phyloP scores from a whole-genome alignment of 2,888 invertebrate genomes.

The Tetragonula carbonaria region DNA sequence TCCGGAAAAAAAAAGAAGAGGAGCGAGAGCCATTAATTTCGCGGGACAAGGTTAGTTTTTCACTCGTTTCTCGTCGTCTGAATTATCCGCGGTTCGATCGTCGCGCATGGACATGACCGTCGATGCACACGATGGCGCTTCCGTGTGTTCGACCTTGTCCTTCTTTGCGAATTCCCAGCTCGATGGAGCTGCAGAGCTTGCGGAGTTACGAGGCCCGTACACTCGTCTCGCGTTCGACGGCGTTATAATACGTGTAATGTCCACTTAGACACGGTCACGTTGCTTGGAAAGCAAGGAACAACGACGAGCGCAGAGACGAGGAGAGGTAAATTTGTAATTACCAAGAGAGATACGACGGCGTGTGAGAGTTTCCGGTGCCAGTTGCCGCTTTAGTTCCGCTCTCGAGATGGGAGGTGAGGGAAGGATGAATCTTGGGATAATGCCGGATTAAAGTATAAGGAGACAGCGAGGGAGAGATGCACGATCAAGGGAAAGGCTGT shows the following conservation, averaged over 20 bases:
- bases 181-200: constrained; percentile 46
- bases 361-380: constrained; percentile 10
- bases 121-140: constrained; percentile 31
- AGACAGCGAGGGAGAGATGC: background rate
- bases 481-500: background rate
- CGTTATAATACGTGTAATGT: constrained; percentile 38
- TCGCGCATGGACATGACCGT: constrained; percentile 26
- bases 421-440: constrained; percentile 11
- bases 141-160: constrained; percentile 57
- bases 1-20: background rate
- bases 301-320: background rate
- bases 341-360: too few relatives aligned
- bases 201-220: constrained; percentile 4
- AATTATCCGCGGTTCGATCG: constrained; percentile 45
- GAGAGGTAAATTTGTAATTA: constrained; percentile 45
- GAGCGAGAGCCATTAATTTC: constrained; percentile 32
- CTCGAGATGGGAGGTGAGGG: background rate
- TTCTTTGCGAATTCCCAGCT: constrained; percentile 47
- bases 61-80: background rate
- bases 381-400: constrained; percentile 11
- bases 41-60: constrained; percentile 34
- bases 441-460: constrained; percentile 24
- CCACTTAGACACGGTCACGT: constrained; percentile 37
- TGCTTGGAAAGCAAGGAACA: constrained; percentile 14
- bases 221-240: constrained; percentile 14